Percentiles rank a stretch among this genome's conserved stretches.
Evolutionary conservation across 2,113 vertebrate genomes (phyloP).

Genomic region (Lichenostomus cassidix): DNA sequence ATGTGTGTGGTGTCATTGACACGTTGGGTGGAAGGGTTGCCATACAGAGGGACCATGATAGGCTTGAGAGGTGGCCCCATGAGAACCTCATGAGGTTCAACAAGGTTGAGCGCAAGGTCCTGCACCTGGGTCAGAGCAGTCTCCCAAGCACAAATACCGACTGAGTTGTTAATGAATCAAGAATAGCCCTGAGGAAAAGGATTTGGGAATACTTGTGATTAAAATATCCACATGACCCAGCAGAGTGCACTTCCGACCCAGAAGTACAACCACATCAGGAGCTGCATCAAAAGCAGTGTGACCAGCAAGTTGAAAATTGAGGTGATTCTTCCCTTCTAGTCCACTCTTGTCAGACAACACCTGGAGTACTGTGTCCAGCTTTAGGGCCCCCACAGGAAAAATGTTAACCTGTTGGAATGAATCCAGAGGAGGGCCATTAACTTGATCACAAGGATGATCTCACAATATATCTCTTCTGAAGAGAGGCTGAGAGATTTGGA

Average conservation of each 20-base stretch:
- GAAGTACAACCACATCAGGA: neutral
- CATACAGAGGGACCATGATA: neutral
- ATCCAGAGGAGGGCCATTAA: neutral
- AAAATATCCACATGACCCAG: neutral
- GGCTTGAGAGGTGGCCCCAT: neutral
- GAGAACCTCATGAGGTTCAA: neutral
- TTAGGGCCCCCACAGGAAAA: neutral
- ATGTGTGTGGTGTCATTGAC: too few relatives aligned
- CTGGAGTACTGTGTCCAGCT: neutral
- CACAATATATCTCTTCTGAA: neutral
- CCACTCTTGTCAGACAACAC: neutral
- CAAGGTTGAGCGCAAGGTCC: neutral
- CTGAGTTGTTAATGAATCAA: neutral
- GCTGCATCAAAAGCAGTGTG: neutral
- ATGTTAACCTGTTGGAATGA: neutral
- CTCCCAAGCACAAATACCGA: neutral
- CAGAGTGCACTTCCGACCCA: too few relatives aligned
- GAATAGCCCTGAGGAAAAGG: neutral
- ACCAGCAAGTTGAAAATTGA: accelerated
- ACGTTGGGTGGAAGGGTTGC: accelerated
- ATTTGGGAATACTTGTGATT: neutral
- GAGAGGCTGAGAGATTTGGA: neutral
- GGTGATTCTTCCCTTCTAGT: neutral
- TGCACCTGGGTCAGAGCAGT: neutral
- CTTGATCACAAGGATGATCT: neutral